Evolutionary conservation across 1,140 invertebrate species (phyloP).

Genomic region (Ganaspis sp.): DNA sequence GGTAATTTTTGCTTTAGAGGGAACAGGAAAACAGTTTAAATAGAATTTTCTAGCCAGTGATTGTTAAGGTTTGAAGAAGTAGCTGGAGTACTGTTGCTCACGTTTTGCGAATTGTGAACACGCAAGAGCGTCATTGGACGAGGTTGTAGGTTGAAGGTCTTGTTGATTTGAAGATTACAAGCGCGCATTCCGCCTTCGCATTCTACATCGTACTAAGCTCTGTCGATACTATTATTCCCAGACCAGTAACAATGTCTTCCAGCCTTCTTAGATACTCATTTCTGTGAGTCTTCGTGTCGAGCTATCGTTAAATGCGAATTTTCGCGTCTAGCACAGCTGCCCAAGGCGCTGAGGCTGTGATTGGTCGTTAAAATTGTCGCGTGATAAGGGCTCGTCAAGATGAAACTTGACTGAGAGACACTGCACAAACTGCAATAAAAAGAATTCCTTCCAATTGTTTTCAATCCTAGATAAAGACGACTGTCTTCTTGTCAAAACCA

Average conservation of each 20-base stretch:
- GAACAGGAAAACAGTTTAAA: not conserved
- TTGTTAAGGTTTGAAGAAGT: not conserved
- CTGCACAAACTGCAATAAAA: slow-evolving; percentile 7
- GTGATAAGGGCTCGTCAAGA: slow-evolving; percentile 38
- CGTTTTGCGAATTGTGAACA: slow-evolving; percentile 30
- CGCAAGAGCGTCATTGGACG: slow-evolving; percentile 46
- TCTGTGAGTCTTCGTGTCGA: slow-evolving; percentile 58
- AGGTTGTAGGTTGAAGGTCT: slow-evolving; percentile 65
- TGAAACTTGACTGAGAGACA: not conserved
- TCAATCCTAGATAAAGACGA: not conserved
- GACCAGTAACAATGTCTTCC: slow-evolving; percentile 33
- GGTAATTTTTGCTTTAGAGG: not conserved
- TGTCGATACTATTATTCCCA: not conserved
- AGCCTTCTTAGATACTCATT: slow-evolving; percentile 45
- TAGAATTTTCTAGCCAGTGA: not conserved
- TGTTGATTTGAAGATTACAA: slow-evolving; percentile 44
- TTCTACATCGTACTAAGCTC: not conserved
- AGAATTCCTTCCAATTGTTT: not conserved
- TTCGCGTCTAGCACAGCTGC: slow-evolving; percentile 47
- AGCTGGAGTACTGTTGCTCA: not conserved
- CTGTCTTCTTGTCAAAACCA: not conserved
- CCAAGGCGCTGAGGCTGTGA: slow-evolving; percentile 44
- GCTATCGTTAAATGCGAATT: slow-evolving; percentile 58
- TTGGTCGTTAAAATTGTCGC: slow-evolving; percentile 55
- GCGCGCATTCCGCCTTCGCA: not conserved